Conservation (phyloP, 2,888 invertebrate species). For the Atethmia centrago region DNA sequence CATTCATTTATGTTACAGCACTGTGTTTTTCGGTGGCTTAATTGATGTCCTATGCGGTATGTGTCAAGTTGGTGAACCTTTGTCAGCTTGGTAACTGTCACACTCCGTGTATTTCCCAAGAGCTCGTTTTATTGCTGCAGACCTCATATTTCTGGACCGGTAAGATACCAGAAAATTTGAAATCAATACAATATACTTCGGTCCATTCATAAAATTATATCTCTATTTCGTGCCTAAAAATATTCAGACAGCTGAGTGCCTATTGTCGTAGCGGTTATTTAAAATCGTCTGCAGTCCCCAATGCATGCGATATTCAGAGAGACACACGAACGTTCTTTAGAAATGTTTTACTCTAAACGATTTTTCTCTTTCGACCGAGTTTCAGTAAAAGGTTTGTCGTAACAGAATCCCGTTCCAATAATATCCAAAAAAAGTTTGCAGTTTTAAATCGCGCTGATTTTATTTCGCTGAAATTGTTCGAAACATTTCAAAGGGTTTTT, state of each 20-base stretch:
- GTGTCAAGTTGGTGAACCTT: no score
- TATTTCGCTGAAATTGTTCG: slow-evolving; percentile 1
- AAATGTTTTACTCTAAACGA: slow-evolving; percentile 18
- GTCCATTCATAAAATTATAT: slow-evolving; percentile 15
- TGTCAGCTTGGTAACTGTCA: neutral
- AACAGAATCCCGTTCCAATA: slow-evolving; percentile 4
- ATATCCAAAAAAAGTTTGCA: slow-evolving; percentile 15
- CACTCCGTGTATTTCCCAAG: neutral
- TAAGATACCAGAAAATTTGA: neutral
- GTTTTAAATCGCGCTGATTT: neutral
- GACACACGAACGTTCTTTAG: slow-evolving; percentile 27
- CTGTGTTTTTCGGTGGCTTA: no score
- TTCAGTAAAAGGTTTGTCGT: slow-evolving; percentile 13
- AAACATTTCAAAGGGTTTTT: neutral
- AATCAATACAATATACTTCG: slow-evolving; percentile 8
- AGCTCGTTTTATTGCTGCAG: neutral
- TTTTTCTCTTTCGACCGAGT: slow-evolving; percentile 6
- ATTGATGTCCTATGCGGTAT: no score
- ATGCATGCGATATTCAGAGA: slow-evolving; percentile 12
- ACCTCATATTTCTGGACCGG: neutral
- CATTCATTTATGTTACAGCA: no score
- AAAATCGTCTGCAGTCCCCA: neutral
- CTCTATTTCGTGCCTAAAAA: neutral
- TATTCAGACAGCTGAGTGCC: slow-evolving; percentile 5
- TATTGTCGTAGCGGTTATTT: slow-evolving; percentile 28